These are phyloP conservation scores for Pangasius djambal DNA, from an alignment of 2,797 vertebrate genomes.

Conservation along the genomic window DNA sequence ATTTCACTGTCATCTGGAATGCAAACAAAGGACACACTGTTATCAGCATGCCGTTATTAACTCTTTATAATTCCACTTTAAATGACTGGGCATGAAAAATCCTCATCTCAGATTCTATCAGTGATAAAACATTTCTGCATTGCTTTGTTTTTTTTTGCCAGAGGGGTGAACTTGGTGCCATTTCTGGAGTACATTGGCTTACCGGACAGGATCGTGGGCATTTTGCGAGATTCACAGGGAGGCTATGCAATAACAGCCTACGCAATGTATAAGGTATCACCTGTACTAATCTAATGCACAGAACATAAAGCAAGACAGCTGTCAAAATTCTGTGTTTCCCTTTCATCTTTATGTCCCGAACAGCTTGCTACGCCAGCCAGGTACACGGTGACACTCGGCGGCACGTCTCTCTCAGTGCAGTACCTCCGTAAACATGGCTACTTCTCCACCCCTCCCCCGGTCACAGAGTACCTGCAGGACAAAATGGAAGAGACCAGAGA, in stretches of 20 bases:
- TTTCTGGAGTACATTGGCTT: slow-evolving; percentile 90
- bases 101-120: not conserved
- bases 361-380: slow-evolving; percentile 95
- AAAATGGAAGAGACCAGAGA: slow-evolving; percentile 95
- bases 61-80: not conserved
- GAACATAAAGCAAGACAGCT: not conserved
- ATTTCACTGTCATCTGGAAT: not conserved
- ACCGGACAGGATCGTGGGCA: slow-evolving; percentile 84
- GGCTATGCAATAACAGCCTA: slow-evolving; percentile 95
- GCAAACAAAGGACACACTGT: not conserved
- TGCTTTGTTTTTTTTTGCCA: slow-evolving; percentile 58
- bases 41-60: not conserved
- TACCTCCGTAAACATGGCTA: slow-evolving; percentile 89
- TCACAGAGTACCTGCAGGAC: slow-evolving; percentile 93
- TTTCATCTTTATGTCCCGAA: not conserved
- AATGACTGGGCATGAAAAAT: not conserved
- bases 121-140: not conserved
- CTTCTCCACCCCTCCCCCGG: slow-evolving; percentile 90
- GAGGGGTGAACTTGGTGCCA: slow-evolving; percentile 93
- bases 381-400: slow-evolving; percentile 91
- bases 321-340: not conserved
- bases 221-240: slow-evolving; percentile 91
- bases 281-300: not conserved
- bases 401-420: slow-evolving; percentile 89
- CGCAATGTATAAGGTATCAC: slow-evolving; percentile 92